Percentiles rank a stretch among this genome's conserved stretches.
Evolutionary conservation across 2,797 vertebrate species (phyloP).

Genomic region (Gymnoscopelus microlampas): DNA sequence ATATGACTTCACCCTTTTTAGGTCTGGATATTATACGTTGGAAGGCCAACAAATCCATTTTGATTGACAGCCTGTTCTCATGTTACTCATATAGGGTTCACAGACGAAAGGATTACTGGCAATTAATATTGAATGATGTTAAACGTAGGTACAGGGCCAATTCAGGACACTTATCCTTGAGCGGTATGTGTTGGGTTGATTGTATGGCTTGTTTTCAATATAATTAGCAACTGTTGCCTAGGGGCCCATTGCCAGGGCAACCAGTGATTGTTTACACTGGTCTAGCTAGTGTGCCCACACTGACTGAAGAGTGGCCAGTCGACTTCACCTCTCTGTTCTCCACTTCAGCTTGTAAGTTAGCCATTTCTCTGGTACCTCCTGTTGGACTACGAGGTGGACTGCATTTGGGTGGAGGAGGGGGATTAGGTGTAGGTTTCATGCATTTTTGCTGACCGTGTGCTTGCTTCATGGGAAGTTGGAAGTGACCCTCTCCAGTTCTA

Average conservation of each 20-base stretch:
- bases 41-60: slow-evolving; percentile 58
- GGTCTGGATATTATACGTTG: slow-evolving; percentile 43
- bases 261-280: slow-evolving; percentile 68
- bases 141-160: slow-evolving; percentile 46
- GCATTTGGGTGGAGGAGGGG: slow-evolving; percentile 43
- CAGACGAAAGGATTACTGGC: slow-evolving; percentile 59
- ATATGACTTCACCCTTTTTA: slow-evolving; percentile 46
- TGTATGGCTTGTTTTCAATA: slow-evolving; percentile 63
- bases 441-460: slow-evolving; percentile 37
- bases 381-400: slow-evolving; percentile 14
- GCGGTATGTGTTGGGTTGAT: slow-evolving; percentile 51
- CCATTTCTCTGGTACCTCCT: slow-evolving; percentile 23
- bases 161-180: slow-evolving; percentile 68
- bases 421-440: slow-evolving; percentile 25
- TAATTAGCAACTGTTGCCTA: slow-evolving; percentile 72
- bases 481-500: slow-evolving; percentile 47
- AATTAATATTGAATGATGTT: slow-evolving; percentile 78
- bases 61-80: slow-evolving; percentile 69
- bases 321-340: slow-evolving; percentile 18
- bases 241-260: slow-evolving; percentile 76
- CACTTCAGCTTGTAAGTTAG: slow-evolving; percentile 27
- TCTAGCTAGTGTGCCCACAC: slow-evolving; percentile 42
- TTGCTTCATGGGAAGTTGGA: slow-evolving; percentile 35
- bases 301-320: slow-evolving; percentile 44
- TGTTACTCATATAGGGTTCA: slow-evolving; percentile 67